Conservation (phyloP, 2,888 invertebrate species). For the Beris morrisii region DNA sequence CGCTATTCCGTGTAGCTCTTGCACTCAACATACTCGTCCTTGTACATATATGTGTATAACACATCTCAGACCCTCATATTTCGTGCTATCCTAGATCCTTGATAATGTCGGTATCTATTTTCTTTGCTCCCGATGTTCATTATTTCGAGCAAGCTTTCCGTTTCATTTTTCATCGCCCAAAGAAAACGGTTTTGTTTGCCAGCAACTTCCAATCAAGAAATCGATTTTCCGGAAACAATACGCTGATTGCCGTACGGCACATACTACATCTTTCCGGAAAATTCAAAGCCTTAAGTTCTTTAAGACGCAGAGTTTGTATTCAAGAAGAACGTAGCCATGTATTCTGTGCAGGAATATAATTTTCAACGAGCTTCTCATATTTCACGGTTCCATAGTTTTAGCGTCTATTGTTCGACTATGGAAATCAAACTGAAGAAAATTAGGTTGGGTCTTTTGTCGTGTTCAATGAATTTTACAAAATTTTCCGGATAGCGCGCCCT, state of each 20-base stretch:
- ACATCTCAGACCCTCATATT: too few species aligned
- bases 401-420: constrained; percentile 27
- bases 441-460: constrained; percentile 15
- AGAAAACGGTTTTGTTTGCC: background rate
- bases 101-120: background rate
- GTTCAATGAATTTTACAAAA: constrained; percentile 22
- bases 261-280: constrained; percentile 13
- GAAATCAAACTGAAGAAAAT: constrained; percentile 11
- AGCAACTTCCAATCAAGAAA: constrained; percentile 9
- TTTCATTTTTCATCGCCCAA: constrained; percentile 14
- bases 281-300: constrained; percentile 7
- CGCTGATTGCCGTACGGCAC: constrained; percentile 16
- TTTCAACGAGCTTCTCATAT: constrained; percentile 23
- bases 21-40: background rate
- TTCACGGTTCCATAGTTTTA: constrained; percentile 27
- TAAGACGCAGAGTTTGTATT: background rate
- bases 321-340: background rate
- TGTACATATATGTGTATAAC: background rate
- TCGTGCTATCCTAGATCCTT: background rate
- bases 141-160: constrained; percentile 21
- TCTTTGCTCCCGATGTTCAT: constrained; percentile 6
- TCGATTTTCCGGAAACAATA: constrained; percentile 25
- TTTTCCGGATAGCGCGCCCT: constrained; percentile 23
- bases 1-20: background rate
- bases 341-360: constrained; percentile 21